These are phyloP conservation scores for Encarsia formosa DNA, from an alignment of 2,888 invertebrate species.

Conservation along the genomic window DNA sequence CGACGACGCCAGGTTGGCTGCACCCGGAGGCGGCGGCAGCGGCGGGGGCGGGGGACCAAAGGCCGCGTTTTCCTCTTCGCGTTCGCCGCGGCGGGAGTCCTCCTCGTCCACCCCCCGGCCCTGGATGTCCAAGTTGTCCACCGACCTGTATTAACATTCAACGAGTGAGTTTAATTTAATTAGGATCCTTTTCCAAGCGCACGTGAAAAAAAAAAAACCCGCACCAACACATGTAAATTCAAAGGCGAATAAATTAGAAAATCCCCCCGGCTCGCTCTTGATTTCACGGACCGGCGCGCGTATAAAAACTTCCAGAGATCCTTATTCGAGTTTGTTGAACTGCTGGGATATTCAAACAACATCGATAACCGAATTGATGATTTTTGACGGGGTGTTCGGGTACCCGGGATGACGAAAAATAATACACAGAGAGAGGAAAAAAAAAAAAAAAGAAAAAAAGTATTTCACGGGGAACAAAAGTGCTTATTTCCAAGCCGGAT, in stretches of 20 bases:
- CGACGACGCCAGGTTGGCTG: constrained; percentile 1
- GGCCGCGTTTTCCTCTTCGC: constrained; percentile 11
- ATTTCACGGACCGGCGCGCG: constrained; percentile 20
- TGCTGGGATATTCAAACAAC: no score
- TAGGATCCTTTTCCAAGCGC: neutral
- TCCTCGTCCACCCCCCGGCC: constrained; percentile 27
- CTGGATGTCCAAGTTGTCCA: constrained; percentile 49
- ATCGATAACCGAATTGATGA: no score
- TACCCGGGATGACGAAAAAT: no score
- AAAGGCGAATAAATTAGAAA: constrained; percentile 23
- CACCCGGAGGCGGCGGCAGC: constrained; percentile 50
- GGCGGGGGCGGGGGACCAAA: constrained; percentile 26
- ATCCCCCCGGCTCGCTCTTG: constrained; percentile 22
- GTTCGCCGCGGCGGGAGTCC: neutral
- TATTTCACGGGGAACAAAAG: constrained; percentile 5
- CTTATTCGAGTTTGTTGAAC: no score
- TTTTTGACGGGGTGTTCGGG: no score
- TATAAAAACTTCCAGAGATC: neutral
- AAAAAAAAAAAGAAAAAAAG: neutral
- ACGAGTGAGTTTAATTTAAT: no score
- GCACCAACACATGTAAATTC: constrained; percentile 10
- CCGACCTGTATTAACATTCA: no score
- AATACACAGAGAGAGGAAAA: neutral
- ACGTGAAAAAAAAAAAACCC: neutral
- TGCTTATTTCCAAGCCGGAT: constrained; percentile 14